Evolutionary conservation across 2,888 invertebrate genomes (phyloP).

Genomic region (Oeneis ivallda): DNA sequence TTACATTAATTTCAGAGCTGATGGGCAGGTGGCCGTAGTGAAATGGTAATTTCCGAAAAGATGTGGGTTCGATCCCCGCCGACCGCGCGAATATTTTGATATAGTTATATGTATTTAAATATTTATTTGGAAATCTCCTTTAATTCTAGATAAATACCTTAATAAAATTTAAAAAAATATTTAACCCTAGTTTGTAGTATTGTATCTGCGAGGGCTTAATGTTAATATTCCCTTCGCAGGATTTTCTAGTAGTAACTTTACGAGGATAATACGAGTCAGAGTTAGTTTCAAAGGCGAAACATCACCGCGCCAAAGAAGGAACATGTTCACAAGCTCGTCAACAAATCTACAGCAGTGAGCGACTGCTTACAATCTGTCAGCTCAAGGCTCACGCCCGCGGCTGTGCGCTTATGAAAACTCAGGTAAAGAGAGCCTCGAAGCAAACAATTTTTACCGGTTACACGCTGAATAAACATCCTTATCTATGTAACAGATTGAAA

Average conservation of each 20-base stretch:
- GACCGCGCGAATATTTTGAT: too few species aligned
- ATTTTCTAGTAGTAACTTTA: constrained; percentile 15
- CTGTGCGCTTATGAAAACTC: constrained; percentile 74
- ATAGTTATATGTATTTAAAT: too few species aligned
- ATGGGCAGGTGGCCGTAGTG: too few species aligned
- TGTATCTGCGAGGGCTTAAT: too few species aligned
- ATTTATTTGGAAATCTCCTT: too few species aligned
- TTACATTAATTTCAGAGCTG: too few species aligned
- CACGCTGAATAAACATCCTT: constrained; percentile 72
- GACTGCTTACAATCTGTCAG: constrained; percentile 69
- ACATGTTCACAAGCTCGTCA: constrained; percentile 73
- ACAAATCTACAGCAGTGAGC: constrained; percentile 59
- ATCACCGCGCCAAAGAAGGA: constrained; percentile 48
- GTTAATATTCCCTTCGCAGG: neutral
- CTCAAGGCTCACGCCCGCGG: constrained; percentile 58
- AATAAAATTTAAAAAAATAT: too few species aligned
- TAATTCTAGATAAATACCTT: too few species aligned
- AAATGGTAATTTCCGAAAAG: too few species aligned
- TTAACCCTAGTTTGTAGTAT: too few species aligned
- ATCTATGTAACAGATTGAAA: constrained; percentile 62
- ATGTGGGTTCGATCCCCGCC: too few species aligned
- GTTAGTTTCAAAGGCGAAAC: constrained; percentile 36
- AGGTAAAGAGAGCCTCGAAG: constrained; percentile 67
- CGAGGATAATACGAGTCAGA: constrained; percentile 21
- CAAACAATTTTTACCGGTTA: constrained; percentile 78